phyloP scores from a whole-genome alignment of 1,140 invertebrate genomes.

The Drosophila subobscura region DNA sequence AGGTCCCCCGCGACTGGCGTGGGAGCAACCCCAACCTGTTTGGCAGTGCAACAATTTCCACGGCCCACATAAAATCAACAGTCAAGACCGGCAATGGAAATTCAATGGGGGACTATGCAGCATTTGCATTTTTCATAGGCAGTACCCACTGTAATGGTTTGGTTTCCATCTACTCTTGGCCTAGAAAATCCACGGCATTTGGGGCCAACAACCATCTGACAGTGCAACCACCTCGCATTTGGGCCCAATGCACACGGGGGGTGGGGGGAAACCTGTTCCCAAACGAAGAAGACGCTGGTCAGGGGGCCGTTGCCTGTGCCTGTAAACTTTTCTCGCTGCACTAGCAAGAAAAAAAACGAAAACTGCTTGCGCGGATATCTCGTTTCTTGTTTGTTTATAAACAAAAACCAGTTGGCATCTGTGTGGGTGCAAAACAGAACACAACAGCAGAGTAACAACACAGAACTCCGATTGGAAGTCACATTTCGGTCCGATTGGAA shows the following conservation, averaged over 20 bases:
- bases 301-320: neutral
- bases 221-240: slow-evolving; percentile 9
- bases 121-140: neutral
- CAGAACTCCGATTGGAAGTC: slow-evolving; percentile 25
- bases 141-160: slow-evolving; percentile 4
- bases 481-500: slow-evolving; percentile 31
- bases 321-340: slow-evolving; percentile 10
- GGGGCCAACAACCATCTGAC: slow-evolving; percentile 33
- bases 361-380: slow-evolving; percentile 47
- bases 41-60: slow-evolving; percentile 34
- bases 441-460: slow-evolving; percentile 2
- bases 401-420: slow-evolving; percentile 71
- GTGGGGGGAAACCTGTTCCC: slow-evolving; percentile 55
- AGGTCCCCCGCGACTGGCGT: slow-evolving; percentile 14
- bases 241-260: neutral
- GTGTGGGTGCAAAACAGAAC: slow-evolving; percentile 26
- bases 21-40: slow-evolving; percentile 46
- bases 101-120: too few relatives aligned
- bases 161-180: slow-evolving; percentile 19
- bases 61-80: slow-evolving; percentile 17
- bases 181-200: slow-evolving; percentile 31
- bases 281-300: slow-evolving; percentile 18
- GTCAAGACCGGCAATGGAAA: neutral
- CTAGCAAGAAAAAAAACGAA: slow-evolving; percentile 30
- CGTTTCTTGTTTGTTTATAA: slow-evolving; percentile 68